Evolutionary conservation across 2,888 invertebrate species (phyloP).

Genomic region (Melinaea marsaeus): DNA sequence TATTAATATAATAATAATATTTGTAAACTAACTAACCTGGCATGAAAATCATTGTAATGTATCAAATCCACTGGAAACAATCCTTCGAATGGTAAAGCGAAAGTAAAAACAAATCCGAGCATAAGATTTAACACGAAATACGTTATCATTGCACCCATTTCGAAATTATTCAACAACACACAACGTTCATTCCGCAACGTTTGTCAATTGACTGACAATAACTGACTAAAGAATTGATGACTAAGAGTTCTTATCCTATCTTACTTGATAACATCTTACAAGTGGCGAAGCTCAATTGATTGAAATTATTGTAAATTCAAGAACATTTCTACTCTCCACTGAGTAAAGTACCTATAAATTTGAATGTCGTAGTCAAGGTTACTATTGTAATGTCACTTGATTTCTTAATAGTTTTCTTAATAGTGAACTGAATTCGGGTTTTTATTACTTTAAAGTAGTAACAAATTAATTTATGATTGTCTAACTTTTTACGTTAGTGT

Average conservation of each 20-base stretch:
- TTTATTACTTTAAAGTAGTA: no score
- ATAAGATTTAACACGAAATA: constrained; percentile 29
- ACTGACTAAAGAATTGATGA: constrained; percentile 7
- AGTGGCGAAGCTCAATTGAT: no score
- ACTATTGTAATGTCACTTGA: no score
- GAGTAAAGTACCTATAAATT: no score
- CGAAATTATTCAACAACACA: constrained; percentile 9
- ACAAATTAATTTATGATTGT: no score
- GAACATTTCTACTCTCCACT: no score
- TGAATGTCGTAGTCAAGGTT: no score
- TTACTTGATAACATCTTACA: neutral
- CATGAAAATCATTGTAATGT: constrained; percentile 79
- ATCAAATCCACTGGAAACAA: constrained; percentile 76
- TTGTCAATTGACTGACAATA: constrained; percentile 23
- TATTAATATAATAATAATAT: neutral
- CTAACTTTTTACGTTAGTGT: no score
- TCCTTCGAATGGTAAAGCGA: constrained; percentile 59
- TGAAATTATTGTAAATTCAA: no score
- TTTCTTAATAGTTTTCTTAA: no score
- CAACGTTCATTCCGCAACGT: constrained; percentile 20
- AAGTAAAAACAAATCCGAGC: constrained; percentile 38
- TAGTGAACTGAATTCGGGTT: no score
- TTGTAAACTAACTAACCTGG: constrained; percentile 57
- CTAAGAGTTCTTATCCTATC: constrained; percentile 18
- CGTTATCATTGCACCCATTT: constrained; percentile 29